Evolutionary conservation across 2,113 vertebrate species (phyloP).

Genomic region (Prionailurus viverrinus): DNA sequence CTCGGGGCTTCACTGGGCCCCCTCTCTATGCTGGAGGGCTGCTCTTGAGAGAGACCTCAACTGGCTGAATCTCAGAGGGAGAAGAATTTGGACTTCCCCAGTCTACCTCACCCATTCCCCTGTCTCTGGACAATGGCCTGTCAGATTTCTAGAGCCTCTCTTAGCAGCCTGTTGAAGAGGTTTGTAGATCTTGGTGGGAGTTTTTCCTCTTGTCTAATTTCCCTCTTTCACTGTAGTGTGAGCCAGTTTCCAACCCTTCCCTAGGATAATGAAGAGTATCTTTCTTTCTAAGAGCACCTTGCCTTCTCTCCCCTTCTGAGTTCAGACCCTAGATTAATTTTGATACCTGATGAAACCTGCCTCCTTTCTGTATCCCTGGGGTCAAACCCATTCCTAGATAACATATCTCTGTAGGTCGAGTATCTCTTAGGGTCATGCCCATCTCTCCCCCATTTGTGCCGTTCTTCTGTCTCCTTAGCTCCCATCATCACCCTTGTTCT

Average conservation of each 20-base stretch:
- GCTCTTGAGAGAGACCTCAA: not conserved
- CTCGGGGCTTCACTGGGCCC: slow-evolving; percentile 57
- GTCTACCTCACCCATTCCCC: not conserved
- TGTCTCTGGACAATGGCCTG: not conserved
- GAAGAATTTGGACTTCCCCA: not conserved
- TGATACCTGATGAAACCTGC: not conserved
- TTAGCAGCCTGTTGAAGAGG: not conserved
- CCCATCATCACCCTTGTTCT: not conserved
- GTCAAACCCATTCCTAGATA: not conserved
- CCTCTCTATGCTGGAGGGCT: not conserved
- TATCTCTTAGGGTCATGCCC: not conserved
- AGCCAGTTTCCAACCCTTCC: not conserved
- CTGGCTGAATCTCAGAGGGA: not conserved
- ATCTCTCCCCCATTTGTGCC: no score
- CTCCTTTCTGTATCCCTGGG: not conserved
- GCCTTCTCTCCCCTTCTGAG: not conserved
- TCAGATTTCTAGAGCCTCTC: not conserved
- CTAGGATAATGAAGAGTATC: not conserved
- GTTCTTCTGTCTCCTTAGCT: not conserved
- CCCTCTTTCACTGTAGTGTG: not conserved
- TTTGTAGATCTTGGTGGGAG: not conserved
- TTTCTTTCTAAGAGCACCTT: not conserved
- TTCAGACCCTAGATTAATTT: not conserved
- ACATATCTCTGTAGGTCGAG: not conserved
- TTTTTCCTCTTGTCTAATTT: not conserved